Conservation (phyloP, 2,113 vertebrate genomes). For the Epinephelus moara region DNA sequence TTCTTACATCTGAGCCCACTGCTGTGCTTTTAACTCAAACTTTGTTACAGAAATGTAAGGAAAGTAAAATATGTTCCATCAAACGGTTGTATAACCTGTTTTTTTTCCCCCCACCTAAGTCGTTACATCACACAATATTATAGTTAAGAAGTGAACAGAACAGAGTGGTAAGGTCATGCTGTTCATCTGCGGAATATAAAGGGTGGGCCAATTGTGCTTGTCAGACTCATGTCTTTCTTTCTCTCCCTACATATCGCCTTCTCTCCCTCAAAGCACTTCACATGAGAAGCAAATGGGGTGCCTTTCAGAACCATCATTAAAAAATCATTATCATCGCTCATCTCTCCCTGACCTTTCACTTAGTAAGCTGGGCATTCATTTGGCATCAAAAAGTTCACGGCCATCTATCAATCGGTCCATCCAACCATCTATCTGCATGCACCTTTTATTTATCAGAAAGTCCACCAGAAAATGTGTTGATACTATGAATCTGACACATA, state of each 20-base stretch:
- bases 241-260: slow-evolving; percentile 14
- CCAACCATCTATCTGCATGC: slow-evolving; percentile 1
- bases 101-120: background rate
- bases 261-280: slow-evolving; percentile 37
- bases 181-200: slow-evolving; percentile 23
- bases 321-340: slow-evolving; percentile 70
- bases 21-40: slow-evolving; percentile 40
- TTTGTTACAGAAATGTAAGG: slow-evolving; percentile 5
- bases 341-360: slow-evolving; percentile 62
- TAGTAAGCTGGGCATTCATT: slow-evolving; percentile 32
- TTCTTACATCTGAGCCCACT: slow-evolving; percentile 21
- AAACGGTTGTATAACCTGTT: slow-evolving; percentile 28
- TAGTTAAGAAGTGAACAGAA: slow-evolving; percentile 12
- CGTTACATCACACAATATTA: slow-evolving; percentile 8
- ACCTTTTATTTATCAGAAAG: background rate
- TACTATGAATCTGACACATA: background rate
- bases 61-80: slow-evolving; percentile 16
- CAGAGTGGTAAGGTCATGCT: background rate
- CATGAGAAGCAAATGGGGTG: slow-evolving; percentile 40
- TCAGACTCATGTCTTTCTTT: slow-evolving; percentile 22
- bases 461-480: background rate
- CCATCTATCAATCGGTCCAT: slow-evolving; percentile 42
- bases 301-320: slow-evolving; percentile 60
- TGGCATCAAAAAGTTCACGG: slow-evolving; percentile 44
- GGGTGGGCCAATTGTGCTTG: slow-evolving; percentile 1